Conservation (phyloP, 2,888 invertebrate genomes). For the Drosophila sordidula region DNA sequence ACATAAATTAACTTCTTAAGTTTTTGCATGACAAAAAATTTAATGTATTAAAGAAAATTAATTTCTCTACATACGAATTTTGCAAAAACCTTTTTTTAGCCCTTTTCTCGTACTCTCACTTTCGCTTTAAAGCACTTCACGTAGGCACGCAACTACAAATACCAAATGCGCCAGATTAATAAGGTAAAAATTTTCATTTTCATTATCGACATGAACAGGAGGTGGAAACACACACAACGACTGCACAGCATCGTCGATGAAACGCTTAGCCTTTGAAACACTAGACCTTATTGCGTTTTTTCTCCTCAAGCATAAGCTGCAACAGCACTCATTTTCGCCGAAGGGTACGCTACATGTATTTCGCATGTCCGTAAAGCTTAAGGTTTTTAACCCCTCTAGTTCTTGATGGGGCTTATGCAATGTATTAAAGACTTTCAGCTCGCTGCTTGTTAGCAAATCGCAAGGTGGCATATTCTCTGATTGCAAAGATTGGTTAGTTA, state of each 20-base stretch:
- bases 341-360: background rate
- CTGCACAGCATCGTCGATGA: slow-evolving; percentile 25
- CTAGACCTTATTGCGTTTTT: slow-evolving; percentile 7
- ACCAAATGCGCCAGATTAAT: slow-evolving; percentile 44
- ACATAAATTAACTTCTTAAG: too few relatives aligned
- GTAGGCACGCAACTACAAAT: slow-evolving; percentile 34
- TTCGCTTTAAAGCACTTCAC: slow-evolving; percentile 29
- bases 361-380: background rate
- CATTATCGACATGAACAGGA: background rate
- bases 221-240: background rate
- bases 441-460: background rate
- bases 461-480: background rate
- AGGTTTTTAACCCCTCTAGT: background rate
- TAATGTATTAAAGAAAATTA: background rate
- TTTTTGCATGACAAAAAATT: too few relatives aligned
- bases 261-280: slow-evolving; percentile 30
- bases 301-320: slow-evolving; percentile 4
- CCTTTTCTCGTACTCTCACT: too few relatives aligned
- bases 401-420: background rate
- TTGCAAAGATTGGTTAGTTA: background rate
- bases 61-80: background rate
- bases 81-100: background rate
- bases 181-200: background rate
- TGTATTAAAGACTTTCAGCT: slow-evolving; percentile 5
- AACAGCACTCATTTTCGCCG: slow-evolving; percentile 6